These are phyloP conservation scores for Drosophila tropicalis DNA, from an alignment of 1,140 invertebrate genomes.

Conservation along the genomic window DNA sequence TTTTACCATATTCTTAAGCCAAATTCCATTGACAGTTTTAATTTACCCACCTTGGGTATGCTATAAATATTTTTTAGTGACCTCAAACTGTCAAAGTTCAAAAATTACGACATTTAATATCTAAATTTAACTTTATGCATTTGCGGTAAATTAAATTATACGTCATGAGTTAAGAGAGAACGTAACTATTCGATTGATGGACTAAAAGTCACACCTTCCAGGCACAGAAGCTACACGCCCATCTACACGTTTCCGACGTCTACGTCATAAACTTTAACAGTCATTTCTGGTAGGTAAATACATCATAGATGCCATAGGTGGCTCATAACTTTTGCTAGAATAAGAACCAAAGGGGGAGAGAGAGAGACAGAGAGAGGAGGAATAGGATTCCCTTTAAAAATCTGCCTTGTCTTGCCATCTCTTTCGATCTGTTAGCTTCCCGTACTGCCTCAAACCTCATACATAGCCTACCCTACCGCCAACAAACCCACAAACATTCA, in stretches of 20 bases:
- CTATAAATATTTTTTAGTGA: not conserved
- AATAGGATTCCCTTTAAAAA: slow-evolving; percentile 34
- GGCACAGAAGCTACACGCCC: not conserved
- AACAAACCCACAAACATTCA: slow-evolving; percentile 45
- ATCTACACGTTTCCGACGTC: not conserved
- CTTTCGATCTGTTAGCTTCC: not conserved
- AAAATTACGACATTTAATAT: not conserved
- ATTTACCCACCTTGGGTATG: not conserved
- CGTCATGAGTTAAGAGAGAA: not conserved
- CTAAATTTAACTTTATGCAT: slow-evolving; percentile 5
- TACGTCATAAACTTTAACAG: slow-evolving; percentile 6
- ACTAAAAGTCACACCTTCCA: not conserved
- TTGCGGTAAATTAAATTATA: not conserved
- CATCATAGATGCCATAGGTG: slow-evolving; percentile 12
- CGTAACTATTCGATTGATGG: not conserved
- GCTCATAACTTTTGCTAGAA: slow-evolving; percentile 9
- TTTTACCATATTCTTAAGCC: no score
- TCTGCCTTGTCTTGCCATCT: slow-evolving; percentile 26
- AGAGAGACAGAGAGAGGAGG: slow-evolving; percentile 10
- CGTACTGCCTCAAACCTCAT: not conserved
- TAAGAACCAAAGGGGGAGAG: not conserved
- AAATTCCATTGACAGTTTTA: not conserved
- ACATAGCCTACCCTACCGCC: no score
- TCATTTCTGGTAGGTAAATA: slow-evolving; percentile 9
- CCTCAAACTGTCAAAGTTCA: not conserved